Percentiles rank a stretch among this genome's conserved stretches.
Evolutionary conservation across 2,797 vertebrate genomes (phyloP).

Genomic region (Erpetoichthys calabaricus): DNA sequence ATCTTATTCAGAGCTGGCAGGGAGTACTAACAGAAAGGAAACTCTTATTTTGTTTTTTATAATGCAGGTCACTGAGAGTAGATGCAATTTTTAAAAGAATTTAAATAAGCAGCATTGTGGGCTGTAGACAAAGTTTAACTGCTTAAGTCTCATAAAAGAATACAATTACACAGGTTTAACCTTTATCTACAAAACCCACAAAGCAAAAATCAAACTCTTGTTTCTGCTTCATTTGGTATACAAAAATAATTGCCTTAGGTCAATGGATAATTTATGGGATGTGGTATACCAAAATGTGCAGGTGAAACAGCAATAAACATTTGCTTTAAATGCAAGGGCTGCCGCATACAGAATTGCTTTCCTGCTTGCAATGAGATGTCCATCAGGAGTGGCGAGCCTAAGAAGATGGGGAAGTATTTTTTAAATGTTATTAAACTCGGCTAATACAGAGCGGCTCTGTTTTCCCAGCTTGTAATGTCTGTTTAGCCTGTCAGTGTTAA

Average conservation of each 20-base stretch:
- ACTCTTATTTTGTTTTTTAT: conserved; percentile 9
- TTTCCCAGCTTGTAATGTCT: conserved; percentile 6
- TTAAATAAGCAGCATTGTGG: conserved; percentile 24
- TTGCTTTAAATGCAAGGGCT: background rate
- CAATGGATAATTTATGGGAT: conserved; percentile 2
- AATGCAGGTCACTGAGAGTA: conserved; percentile 24
- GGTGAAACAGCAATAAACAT: background rate
- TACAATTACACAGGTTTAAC: conserved; percentile 23
- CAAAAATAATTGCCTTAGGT: conserved; percentile 5
- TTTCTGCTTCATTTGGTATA: background rate
- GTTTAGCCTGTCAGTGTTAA: conserved; percentile 9
- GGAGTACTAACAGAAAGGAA: background rate
- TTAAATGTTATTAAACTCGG: conserved; percentile 10
- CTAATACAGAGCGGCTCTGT: conserved; percentile 6
- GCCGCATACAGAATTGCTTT: background rate
- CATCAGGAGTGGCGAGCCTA: background rate
- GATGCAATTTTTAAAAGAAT: conserved; percentile 18
- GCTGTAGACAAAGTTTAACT: conserved; percentile 16
- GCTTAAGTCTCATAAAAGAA: conserved; percentile 7
- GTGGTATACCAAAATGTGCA: conserved; percentile 1
- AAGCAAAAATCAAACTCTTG: background rate
- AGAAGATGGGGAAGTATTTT: background rate
- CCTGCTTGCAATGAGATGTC: background rate
- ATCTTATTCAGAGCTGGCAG: too few relatives aligned
- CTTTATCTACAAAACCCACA: conserved; percentile 22